phyloP scores from a whole-genome alignment of 2,113 vertebrate species.

The Scartelaos histophorus region DNA sequence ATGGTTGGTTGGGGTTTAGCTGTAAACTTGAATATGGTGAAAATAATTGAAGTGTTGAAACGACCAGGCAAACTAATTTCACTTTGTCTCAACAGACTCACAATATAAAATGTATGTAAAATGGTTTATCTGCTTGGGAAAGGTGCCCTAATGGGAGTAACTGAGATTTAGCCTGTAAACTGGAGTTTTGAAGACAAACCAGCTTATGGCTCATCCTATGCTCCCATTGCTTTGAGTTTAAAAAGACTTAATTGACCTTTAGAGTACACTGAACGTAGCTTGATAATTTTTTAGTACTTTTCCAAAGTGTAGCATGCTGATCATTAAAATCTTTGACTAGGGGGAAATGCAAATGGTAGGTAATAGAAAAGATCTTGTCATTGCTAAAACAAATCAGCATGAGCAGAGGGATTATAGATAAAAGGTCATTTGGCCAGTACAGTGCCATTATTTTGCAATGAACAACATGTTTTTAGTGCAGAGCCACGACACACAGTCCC shows the following conservation, averaged over 20 bases:
- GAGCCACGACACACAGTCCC: constrained; percentile 39
- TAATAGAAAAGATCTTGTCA: constrained; percentile 3
- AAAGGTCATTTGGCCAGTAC: constrained; percentile 50
- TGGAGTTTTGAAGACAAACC: not conserved
- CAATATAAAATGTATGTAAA: no score
- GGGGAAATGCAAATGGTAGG: not conserved
- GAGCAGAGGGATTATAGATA: constrained; percentile 31
- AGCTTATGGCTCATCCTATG: not conserved
- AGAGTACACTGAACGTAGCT: not conserved
- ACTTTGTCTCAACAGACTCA: no score
- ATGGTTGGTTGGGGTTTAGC: no score
- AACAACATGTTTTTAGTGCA: constrained; percentile 39
- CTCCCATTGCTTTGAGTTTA: not conserved
- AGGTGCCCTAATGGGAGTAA: no score
- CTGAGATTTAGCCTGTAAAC: not conserved
- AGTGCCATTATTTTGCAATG: constrained; percentile 10
- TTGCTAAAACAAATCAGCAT: constrained; percentile 20
- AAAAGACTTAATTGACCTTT: not conserved
- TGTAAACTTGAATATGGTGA: no score
- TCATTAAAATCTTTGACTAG: not conserved
- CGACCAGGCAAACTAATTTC: no score
- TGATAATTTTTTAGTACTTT: not conserved
- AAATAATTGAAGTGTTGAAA: not conserved
- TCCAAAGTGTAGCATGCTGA: not conserved
- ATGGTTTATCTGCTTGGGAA: no score